Evolutionary conservation across 2,888 invertebrate species (phyloP).

Genomic region (Dolichomitus sp.): DNA sequence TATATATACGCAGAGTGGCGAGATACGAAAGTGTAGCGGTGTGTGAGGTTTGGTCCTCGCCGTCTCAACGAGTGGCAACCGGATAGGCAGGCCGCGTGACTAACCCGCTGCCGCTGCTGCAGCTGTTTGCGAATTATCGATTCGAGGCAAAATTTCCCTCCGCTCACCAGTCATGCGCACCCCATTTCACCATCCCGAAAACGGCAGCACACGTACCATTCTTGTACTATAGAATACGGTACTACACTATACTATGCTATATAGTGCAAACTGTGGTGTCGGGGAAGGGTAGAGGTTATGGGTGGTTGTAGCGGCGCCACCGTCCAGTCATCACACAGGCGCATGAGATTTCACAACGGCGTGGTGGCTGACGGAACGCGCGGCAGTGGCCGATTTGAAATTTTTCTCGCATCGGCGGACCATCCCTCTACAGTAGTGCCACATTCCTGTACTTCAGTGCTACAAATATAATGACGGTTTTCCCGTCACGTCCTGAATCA

Average conservation of each 20-base stretch:
- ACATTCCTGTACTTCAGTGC: slow-evolving; percentile 14
- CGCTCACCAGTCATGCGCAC: slow-evolving; percentile 76
- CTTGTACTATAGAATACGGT: background rate
- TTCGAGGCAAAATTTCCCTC: slow-evolving; percentile 78
- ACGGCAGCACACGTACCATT: slow-evolving; percentile 36
- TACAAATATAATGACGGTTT: background rate
- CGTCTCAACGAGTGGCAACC: slow-evolving; percentile 73
- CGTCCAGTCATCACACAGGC: slow-evolving; percentile 67
- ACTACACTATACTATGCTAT: background rate
- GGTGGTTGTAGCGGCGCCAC: slow-evolving; percentile 67
- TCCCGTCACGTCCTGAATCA: no score
- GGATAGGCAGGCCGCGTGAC: slow-evolving; percentile 81
- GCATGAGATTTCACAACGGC: slow-evolving; percentile 55
- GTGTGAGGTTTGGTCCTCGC: slow-evolving; percentile 13
- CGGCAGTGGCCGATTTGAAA: slow-evolving; percentile 44
- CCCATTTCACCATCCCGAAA: slow-evolving; percentile 69
- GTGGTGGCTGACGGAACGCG: slow-evolving; percentile 34
- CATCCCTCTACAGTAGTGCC: slow-evolving; percentile 24
- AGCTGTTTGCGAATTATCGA: slow-evolving; percentile 84
- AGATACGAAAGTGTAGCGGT: slow-evolving; percentile 13
- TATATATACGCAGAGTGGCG: background rate
- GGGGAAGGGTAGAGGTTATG: slow-evolving; percentile 29
- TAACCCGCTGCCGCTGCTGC: slow-evolving; percentile 80
- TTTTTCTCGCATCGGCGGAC: slow-evolving; percentile 31
- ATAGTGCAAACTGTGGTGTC: background rate